Evolutionary conservation across 2,888 invertebrate genomes (phyloP).

Genomic region (Dascillus cervinus): DNA sequence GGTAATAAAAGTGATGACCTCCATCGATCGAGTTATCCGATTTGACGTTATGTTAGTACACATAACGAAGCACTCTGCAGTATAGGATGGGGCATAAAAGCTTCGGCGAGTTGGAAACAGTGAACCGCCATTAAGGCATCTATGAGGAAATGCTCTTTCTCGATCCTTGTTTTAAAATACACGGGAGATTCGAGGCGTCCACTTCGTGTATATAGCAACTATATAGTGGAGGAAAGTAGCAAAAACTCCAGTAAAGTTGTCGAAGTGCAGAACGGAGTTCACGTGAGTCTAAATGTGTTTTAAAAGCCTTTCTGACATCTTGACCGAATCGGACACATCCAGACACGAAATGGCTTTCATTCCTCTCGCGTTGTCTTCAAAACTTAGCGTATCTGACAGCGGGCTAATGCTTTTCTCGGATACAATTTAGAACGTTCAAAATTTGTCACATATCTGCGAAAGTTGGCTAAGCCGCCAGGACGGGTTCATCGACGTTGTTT

Average conservation of each 20-base stretch:
- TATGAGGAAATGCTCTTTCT: slow-evolving; percentile 34
- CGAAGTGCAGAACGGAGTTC: slow-evolving; percentile 22
- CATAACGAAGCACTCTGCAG: slow-evolving; percentile 22
- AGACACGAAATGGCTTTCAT: slow-evolving; percentile 46
- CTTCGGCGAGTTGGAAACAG: slow-evolving; percentile 27
- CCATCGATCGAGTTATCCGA: slow-evolving; percentile 18
- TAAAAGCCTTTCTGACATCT: slow-evolving; percentile 48
- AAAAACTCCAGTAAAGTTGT: slow-evolving; percentile 23
- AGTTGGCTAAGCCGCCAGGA: slow-evolving; percentile 4
- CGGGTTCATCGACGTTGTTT: slow-evolving; percentile 29
- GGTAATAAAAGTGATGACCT: slow-evolving; percentile 13
- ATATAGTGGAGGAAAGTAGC: slow-evolving; percentile 18
- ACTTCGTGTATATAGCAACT: slow-evolving; percentile 22
- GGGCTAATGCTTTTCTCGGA: slow-evolving; percentile 17
- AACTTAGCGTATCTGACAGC: slow-evolving; percentile 18
- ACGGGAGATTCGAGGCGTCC: slow-evolving; percentile 30
- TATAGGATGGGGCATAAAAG: slow-evolving; percentile 26
- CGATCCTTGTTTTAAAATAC: slow-evolving; percentile 36
- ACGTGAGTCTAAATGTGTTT: slow-evolving; percentile 37
- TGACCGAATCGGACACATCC: slow-evolving; percentile 45
- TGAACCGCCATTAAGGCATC: slow-evolving; percentile 34
- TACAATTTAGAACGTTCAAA: slow-evolving; percentile 11
- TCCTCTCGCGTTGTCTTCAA: slow-evolving; percentile 27
- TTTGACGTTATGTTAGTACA: slow-evolving; percentile 19
- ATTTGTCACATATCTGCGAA: slow-evolving; percentile 9